Percentiles rank a stretch among this genome's conserved stretches.
phyloP scores from a whole-genome alignment of 1,140 invertebrate species.

The Yoshiicerus persimilis region DNA sequence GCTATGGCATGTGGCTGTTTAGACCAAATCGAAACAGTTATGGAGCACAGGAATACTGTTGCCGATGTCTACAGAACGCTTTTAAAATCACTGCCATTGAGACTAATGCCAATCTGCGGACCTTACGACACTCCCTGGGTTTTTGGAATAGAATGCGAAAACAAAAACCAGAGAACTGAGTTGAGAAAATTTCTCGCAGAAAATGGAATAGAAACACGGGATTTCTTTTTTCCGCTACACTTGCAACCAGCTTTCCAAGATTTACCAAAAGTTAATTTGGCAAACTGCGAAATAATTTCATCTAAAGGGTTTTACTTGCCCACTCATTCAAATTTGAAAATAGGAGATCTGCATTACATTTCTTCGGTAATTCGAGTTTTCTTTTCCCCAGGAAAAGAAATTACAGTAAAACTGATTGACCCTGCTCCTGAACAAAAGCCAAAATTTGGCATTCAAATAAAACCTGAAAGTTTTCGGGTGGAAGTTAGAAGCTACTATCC shows the following conservation, averaged over 20 bases:
- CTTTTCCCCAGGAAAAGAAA: neutral
- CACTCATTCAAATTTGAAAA: constrained; percentile 28
- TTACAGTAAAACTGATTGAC: neutral
- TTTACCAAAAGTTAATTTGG: neutral
- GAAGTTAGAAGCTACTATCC: constrained; percentile 1
- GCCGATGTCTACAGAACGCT: neutral
- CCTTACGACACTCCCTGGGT: constrained; percentile 35
- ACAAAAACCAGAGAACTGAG: neutral
- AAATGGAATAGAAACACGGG: constrained; percentile 33
- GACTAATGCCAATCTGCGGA: constrained; percentile 31
- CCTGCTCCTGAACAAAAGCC: neutral
- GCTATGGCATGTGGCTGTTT: constrained; percentile 30
- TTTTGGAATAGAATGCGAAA: constrained; percentile 32
- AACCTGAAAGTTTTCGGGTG: constrained; percentile 13
- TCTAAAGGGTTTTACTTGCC: constrained; percentile 40
- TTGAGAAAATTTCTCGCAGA: constrained; percentile 23
- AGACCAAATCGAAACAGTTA: neutral
- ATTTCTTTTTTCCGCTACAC: constrained; percentile 36
- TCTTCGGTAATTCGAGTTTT: neutral
- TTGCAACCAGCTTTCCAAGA: constrained; percentile 31
- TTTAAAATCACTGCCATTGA: neutral
- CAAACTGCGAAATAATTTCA: constrained; percentile 3
- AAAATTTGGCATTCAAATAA: constrained; percentile 24
- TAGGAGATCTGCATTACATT: constrained; percentile 7
- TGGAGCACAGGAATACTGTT: neutral